Evolutionary conservation across 1,140 invertebrate genomes (phyloP).

Genomic region (Ruditapes philippinarum): DNA sequence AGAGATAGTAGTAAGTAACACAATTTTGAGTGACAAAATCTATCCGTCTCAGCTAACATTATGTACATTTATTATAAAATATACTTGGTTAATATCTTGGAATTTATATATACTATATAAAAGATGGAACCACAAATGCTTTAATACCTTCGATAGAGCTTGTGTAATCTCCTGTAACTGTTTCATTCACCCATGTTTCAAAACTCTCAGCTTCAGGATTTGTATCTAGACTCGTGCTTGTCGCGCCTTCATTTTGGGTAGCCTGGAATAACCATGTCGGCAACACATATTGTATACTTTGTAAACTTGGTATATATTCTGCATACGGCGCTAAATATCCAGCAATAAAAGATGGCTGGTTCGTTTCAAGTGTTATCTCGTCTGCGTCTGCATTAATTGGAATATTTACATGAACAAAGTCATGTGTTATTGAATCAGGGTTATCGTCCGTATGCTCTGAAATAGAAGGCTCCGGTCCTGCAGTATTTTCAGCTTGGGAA

Average conservation of each 20-base stretch:
- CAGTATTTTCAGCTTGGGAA: not conserved
- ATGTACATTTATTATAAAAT: too few species aligned
- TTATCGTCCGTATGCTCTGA: not conserved
- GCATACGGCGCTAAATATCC: too few species aligned
- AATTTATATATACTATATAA: too few species aligned
- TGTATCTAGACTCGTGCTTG: not conserved
- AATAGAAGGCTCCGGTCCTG: too few species aligned
- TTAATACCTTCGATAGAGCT: not conserved
- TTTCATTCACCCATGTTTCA: not conserved
- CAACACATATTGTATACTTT: not conserved
- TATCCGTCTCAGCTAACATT: too few species aligned
- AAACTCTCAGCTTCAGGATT: not conserved
- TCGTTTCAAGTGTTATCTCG: not conserved
- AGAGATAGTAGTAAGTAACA: too few species aligned
- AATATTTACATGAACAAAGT: not conserved
- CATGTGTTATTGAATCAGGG: not conserved
- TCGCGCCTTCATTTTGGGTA: not conserved
- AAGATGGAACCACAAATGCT: too few species aligned
- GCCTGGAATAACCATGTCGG: not conserved
- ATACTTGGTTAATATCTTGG: too few species aligned
- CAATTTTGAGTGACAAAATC: too few species aligned
- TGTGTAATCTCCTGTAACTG: not conserved
- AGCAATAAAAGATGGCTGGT: not conserved
- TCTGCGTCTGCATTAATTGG: not conserved
- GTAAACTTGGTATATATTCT: not conserved